phyloP scores from a whole-genome alignment of 2,113 vertebrate genomes.

The Anas platyrhynchos region DNA sequence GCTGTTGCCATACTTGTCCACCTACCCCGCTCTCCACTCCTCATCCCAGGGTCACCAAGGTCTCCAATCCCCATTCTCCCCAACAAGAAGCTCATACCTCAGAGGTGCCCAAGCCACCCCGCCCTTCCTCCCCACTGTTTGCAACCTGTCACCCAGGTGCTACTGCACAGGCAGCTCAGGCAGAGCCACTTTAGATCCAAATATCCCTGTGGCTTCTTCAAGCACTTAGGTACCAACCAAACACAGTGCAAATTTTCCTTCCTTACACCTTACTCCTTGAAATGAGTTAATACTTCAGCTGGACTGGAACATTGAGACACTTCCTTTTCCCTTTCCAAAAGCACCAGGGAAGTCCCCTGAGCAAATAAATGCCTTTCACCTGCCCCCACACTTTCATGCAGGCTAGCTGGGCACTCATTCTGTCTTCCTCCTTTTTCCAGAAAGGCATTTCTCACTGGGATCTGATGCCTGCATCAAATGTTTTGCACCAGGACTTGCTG shows the following conservation, averaged over 20 bases:
- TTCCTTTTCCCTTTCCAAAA: neutral
- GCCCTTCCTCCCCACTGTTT: fast-evolving
- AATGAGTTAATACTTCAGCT: neutral
- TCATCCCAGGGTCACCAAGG: no score
- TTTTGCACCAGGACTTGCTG: neutral
- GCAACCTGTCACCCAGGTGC: neutral
- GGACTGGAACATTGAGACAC: neutral
- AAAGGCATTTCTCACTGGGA: neutral
- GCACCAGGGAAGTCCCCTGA: neutral
- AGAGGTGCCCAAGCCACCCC: no score
- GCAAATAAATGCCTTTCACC: neutral
- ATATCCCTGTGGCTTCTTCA: fast-evolving
- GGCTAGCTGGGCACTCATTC: neutral
- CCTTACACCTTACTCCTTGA: neutral
- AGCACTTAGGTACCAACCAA: neutral
- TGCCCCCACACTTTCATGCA: no score
- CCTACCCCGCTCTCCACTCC: no score
- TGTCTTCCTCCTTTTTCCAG: neutral
- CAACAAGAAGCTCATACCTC: neutral
- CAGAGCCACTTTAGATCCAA: neutral
- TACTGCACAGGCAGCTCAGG: neutral
- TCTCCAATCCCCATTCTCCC: neutral
- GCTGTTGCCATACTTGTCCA: neutral
- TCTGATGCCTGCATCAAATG: fast-evolving
- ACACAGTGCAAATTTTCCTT: neutral